Evolutionary conservation across 2,113 vertebrate species (phyloP).

Genomic region (Actenoides lindsayi): DNA sequence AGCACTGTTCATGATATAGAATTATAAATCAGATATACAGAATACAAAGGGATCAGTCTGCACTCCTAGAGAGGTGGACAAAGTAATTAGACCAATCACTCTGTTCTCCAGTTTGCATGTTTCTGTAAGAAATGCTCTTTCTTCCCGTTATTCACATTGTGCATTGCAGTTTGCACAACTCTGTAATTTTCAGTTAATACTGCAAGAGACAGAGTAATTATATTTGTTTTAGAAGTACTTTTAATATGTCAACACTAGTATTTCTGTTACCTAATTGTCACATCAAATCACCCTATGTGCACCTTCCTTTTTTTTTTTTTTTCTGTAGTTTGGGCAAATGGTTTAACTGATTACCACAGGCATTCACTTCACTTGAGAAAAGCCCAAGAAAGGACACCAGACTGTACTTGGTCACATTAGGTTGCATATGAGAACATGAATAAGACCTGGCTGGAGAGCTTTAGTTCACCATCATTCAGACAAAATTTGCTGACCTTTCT

Average conservation of each 20-base stretch:
- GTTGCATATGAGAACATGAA: not conserved
- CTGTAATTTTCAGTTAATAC: not conserved
- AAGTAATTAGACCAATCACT: not conserved
- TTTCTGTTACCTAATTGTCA: not conserved
- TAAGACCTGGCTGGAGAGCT: not conserved
- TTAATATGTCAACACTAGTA: not conserved
- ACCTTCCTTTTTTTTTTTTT: not conserved
- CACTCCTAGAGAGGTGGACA: not conserved
- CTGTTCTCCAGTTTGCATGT: not conserved
- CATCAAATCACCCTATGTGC: not conserved
- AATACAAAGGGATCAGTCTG: not conserved
- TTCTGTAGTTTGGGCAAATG: not conserved
- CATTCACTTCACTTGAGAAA: not conserved
- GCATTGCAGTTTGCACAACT: not conserved
- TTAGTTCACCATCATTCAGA: not conserved
- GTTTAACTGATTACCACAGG: not conserved
- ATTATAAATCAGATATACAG: not conserved
- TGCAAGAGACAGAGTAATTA: not conserved
- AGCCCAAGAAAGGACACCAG: not conserved
- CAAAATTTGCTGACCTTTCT: conserved; percentile 4
- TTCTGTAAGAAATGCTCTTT: conserved; percentile 11
- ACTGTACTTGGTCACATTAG: not conserved
- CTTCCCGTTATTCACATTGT: not conserved
- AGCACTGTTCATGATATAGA: not conserved
- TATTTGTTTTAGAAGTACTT: not conserved